phyloP scores from a whole-genome alignment of 2,888 invertebrate species.

The Linyphia triangularis region DNA sequence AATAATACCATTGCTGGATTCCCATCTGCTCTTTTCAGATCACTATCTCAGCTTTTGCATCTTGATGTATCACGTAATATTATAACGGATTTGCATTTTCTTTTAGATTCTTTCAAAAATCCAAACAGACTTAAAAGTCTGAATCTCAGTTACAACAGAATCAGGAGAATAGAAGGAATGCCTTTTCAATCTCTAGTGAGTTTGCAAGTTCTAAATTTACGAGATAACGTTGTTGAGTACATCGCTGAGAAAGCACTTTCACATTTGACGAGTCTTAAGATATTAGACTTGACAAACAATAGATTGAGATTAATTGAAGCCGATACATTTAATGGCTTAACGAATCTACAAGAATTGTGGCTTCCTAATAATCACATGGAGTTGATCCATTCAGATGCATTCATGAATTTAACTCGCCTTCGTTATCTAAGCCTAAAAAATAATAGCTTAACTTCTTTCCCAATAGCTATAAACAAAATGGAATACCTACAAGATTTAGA shows the following conservation, averaged over 20 bases:
- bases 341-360: conserved; percentile 90
- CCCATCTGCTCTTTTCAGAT: conserved; percentile 88
- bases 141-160: conserved; percentile 90
- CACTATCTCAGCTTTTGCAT: conserved; percentile 81
- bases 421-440: conserved; percentile 94
- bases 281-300: conserved; percentile 91
- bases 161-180: conserved; percentile 89
- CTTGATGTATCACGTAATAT: conserved; percentile 85
- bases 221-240: conserved; percentile 89
- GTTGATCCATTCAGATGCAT: conserved; percentile 91
- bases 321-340: conserved; percentile 91
- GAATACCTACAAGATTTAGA: conserved; percentile 91
- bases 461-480: conserved; percentile 90
- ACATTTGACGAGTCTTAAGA: conserved; percentile 94
- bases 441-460: conserved; percentile 89
- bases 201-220: conserved; percentile 90
- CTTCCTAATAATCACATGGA: conserved; percentile 91
- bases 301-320: conserved; percentile 91
- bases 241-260: conserved; percentile 93
- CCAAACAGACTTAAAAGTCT: conserved; percentile 91
- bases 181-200: conserved; percentile 92
- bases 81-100: conserved; percentile 90
- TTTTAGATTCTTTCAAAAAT: conserved; percentile 92
- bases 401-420: conserved; percentile 92
- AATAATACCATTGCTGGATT: conserved; percentile 94